Conservation (phyloP, 2,113 vertebrate genomes). For the Terrapene triunguis region DNA sequence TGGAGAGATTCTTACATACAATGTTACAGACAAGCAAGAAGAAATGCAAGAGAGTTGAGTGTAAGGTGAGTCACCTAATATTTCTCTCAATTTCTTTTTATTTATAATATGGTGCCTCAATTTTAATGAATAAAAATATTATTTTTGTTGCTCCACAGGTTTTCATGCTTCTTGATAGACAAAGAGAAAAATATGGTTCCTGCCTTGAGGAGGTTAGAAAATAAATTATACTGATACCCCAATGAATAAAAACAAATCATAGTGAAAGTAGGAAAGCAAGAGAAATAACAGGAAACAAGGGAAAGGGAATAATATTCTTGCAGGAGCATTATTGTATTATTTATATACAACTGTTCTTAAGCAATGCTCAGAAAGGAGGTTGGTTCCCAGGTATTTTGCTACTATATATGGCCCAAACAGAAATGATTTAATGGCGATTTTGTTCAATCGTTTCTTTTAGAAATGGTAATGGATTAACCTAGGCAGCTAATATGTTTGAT, state of each 20-base stretch:
- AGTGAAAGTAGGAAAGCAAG: too few species aligned
- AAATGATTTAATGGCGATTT: not conserved
- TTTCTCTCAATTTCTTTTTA: too few species aligned
- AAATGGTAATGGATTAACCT: not conserved
- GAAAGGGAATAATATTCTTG: not conserved
- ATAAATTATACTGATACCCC: not conserved
- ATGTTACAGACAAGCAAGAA: not conserved
- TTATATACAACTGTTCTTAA: not conserved
- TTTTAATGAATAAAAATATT: too few species aligned
- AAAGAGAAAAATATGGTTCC: not conserved
- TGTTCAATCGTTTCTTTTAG: not conserved
- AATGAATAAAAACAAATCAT: not conserved
- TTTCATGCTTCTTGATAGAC: too few species aligned
- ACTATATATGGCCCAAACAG: not conserved
- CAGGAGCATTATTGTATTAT: too few species aligned
- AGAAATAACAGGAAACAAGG: too few species aligned
- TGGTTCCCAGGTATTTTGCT: not conserved
- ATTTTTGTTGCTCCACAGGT: too few species aligned
- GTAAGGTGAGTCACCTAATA: not conserved
- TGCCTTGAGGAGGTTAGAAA: not conserved
- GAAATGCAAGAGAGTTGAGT: not conserved
- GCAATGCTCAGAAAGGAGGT: not conserved
- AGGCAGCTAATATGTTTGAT: not conserved
- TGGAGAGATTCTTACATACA: not conserved
- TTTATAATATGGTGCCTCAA: too few species aligned